phyloP scores from a whole-genome alignment of 2,888 invertebrate genomes.

The Epinotia brunnichana region DNA sequence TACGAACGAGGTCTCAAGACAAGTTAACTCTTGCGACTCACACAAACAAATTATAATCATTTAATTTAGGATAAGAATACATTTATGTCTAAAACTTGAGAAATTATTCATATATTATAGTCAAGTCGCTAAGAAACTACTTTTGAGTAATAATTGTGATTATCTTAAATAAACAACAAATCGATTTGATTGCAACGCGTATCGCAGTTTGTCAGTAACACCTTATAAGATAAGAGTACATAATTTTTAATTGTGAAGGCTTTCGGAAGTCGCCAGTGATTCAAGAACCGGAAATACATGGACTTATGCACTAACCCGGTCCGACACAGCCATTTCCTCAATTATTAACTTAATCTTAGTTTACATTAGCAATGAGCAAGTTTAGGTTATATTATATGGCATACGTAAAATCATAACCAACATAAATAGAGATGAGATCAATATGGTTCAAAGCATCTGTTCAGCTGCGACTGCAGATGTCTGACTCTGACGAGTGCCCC shows the following conservation, averaged over 20 bases:
- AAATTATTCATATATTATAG: slow-evolving; percentile 30
- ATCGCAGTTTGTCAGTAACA: slow-evolving; percentile 27
- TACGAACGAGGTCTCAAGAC: no score
- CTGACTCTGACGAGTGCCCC: slow-evolving; percentile 46
- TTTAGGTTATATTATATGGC: slow-evolving; percentile 75
- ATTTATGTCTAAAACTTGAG: slow-evolving; percentile 41
- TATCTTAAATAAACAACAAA: slow-evolving; percentile 26
- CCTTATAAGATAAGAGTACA: slow-evolving; percentile 25
- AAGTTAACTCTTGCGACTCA: no score
- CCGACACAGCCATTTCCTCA: slow-evolving; percentile 63
- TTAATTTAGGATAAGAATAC: slow-evolving; percentile 20
- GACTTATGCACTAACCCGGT: slow-evolving; percentile 56
- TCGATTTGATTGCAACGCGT: slow-evolving; percentile 36
- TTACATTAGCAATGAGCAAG: slow-evolving; percentile 71
- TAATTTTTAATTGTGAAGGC: slow-evolving; percentile 24
- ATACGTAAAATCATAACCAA: slow-evolving; percentile 67
- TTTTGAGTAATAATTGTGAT: slow-evolving; percentile 41
- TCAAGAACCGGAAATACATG: slow-evolving; percentile 47
- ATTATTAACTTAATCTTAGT: slow-evolving; percentile 50
- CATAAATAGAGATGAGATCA: slow-evolving; percentile 81
- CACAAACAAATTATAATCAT: no score
- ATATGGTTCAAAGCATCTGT: slow-evolving; percentile 60
- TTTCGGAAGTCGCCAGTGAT: slow-evolving; percentile 23
- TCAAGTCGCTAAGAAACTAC: slow-evolving; percentile 37
- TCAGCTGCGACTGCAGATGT: slow-evolving; percentile 44